Evolutionary conservation across 2,113 vertebrate species (phyloP).

Genomic region (Hemicordylus capensis): DNA sequence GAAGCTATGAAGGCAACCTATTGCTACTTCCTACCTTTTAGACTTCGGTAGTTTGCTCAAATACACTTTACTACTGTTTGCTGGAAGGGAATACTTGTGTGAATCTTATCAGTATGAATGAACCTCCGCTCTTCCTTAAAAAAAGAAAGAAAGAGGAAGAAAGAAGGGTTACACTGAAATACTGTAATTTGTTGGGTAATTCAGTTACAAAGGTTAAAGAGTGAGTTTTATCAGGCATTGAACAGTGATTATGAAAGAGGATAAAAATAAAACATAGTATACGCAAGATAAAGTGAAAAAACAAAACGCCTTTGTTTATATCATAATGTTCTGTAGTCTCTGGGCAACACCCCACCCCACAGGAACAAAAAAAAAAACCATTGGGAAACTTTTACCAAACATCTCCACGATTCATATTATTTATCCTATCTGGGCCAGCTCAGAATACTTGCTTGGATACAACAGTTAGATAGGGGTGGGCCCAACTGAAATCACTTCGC

Average conservation of each 20-base stretch:
- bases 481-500: background rate
- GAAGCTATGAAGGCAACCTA: constrained; percentile 51
- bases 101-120: constrained; percentile 69
- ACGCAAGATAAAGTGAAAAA: constrained; percentile 54
- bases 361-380: constrained; percentile 29
- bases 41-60: constrained; percentile 61
- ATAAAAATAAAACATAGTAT: constrained; percentile 65
- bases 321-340: constrained; percentile 20
- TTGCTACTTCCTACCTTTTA: constrained; percentile 56
- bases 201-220: constrained; percentile 67
- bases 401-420: background rate
- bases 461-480: background rate
- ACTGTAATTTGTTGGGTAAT: constrained; percentile 62
- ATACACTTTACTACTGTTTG: constrained; percentile 67
- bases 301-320: constrained; percentile 28
- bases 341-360: constrained; percentile 35
- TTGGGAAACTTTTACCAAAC: constrained; percentile 7
- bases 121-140: constrained; percentile 64
- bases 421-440: constrained; percentile 28
- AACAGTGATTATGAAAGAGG: constrained; percentile 62
- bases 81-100: constrained; percentile 59
- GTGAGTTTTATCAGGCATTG: constrained; percentile 52
- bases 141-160: background rate
- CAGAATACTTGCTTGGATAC: background rate
- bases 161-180: constrained; percentile 60